phyloP scores from a whole-genome alignment of 2,797 vertebrate species.

The Fratercula arctica region DNA sequence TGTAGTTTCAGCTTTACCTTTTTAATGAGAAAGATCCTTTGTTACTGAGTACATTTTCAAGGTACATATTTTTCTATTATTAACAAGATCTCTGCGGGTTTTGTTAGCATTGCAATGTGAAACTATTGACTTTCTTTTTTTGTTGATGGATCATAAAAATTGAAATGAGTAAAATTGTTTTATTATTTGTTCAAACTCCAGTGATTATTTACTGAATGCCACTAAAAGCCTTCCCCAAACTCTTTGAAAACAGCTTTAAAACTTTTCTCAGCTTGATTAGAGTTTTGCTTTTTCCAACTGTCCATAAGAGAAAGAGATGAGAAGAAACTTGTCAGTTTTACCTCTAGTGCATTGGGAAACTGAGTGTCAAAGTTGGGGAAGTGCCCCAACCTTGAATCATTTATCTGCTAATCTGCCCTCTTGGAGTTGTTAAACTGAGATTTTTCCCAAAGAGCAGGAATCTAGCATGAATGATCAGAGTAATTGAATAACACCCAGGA shows the following conservation, averaged over 20 bases:
- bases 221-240: not conserved
- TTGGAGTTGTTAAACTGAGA: not conserved
- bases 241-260: not conserved
- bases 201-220: not conserved
- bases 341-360: not conserved
- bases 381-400: not conserved
- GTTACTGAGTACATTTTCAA: not conserved
- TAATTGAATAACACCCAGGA: not conserved
- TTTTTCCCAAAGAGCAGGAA: not conserved
- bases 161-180: not conserved
- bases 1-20: not conserved
- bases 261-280: not conserved
- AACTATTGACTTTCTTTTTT: not conserved
- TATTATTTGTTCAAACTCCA: not conserved
- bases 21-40: not conserved
- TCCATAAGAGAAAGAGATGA: not conserved
- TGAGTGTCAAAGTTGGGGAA: not conserved
- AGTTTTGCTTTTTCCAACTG: not conserved
- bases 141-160: not conserved
- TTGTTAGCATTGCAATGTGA: not conserved
- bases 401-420: not conserved
- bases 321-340: not conserved
- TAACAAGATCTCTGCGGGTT: not conserved
- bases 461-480: not conserved
- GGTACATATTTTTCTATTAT: not conserved